Evolutionary conservation across 2,888 invertebrate genomes (phyloP), one percentile per base, ranked within the genome.

Genomic region (Perizoma flavofasciatum): DNA sequence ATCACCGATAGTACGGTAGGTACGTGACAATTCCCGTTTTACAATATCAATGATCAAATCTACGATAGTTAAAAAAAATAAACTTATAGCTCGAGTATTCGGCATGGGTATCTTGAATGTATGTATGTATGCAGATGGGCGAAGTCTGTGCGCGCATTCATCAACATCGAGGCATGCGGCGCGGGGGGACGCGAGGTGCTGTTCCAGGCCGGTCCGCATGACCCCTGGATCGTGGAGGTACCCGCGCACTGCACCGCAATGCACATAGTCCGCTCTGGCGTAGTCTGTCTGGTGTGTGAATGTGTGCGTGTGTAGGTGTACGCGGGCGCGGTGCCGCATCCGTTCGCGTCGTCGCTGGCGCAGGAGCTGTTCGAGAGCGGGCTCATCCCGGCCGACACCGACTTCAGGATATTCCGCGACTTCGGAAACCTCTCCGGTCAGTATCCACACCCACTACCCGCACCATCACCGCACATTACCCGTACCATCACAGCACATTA

Each of bases 351-450:
- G 48, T 95, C 96, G 44, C 88, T 96, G 69, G 96, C 96, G 66
- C 97, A 98, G 89, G 98, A 98, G 92, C 94, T 98, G 76, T 98
- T 98, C 92, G 95, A 97, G 87, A 96, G 95, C 82, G 97, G 97
- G 5, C 93, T 97, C 67, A 95, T 98, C 66, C 98, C 98, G 39
- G 97, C 96, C n/a, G 98, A 98, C 86, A 98, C 98, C 0, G 98
- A 98, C 89, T 98, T 96, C 88, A 93, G 98, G 67, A 96, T 98
- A 78, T 98, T 97, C 86, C 92, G 97, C 67, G 97, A 98, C 88
- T 97, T 95, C 89, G 98, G 97, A 54, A 93, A 95, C 68, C 89
- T 97, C 55, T 96, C 97, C 69, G 97, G 97, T 96, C 34, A 48
- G 55, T 33, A 54, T 50, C 39, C 10, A 9, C 8, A 46, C 50